Evolutionary conservation across 1,140 invertebrate species (phyloP).

Genomic region (Elymnias hypermnestra): DNA sequence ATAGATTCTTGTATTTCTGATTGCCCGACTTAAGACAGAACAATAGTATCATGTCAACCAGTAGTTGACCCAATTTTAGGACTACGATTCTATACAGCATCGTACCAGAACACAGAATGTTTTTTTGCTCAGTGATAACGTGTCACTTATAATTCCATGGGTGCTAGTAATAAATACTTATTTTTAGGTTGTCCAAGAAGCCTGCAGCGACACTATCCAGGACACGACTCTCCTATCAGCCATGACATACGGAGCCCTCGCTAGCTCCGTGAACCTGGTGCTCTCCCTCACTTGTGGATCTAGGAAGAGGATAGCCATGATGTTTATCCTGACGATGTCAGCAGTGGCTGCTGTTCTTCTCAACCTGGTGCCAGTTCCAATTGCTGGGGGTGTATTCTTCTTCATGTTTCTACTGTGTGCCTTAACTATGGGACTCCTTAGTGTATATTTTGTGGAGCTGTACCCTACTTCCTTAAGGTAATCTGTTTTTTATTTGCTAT

Average conservation of each 20-base stretch:
- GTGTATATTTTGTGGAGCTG: constrained; percentile 66
- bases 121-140: too few species aligned
- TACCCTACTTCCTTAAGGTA: constrained; percentile 65
- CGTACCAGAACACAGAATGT: too few species aligned
- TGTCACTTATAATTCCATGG: too few species aligned
- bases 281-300: constrained; percentile 54
- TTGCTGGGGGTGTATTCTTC: constrained; percentile 63
- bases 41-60: too few species aligned
- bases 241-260: constrained; percentile 58
- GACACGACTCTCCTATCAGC: constrained; percentile 59
- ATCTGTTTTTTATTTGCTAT: neutral
- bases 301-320: constrained; percentile 53
- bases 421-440: constrained; percentile 60
- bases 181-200: constrained; percentile 39
- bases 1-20: too few species aligned
- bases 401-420: constrained; percentile 63
- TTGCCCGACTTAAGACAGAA: too few species aligned
- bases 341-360: constrained; percentile 44
- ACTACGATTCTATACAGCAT: too few species aligned
- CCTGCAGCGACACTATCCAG: constrained; percentile 61
- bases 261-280: constrained; percentile 49
- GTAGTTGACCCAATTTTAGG: too few species aligned
- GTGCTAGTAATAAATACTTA: neutral
- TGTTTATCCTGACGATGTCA: constrained; percentile 44
- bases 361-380: constrained; percentile 45